Conservation (phyloP, 2,113 vertebrate species). For the Acrocephalus arundinaceus region DNA sequence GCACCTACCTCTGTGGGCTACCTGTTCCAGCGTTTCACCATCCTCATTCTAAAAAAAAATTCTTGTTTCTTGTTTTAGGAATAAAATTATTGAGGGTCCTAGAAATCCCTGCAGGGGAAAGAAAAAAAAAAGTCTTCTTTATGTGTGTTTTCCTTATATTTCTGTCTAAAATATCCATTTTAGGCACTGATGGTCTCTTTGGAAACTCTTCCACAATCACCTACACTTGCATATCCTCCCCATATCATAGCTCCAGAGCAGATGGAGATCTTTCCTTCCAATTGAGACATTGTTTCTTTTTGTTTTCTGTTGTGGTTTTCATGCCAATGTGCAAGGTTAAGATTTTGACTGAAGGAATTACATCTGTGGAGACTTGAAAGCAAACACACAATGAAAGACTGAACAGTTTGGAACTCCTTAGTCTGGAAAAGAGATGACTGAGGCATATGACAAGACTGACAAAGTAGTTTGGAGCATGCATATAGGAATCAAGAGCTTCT, state of each 20-base stretch:
- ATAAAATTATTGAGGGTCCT: neutral
- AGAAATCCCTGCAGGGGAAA: neutral
- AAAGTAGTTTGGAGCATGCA: neutral
- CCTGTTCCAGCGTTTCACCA: neutral
- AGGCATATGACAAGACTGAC: neutral
- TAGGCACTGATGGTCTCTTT: neutral
- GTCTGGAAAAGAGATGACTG: neutral
- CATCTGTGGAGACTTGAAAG: neutral
- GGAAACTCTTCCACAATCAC: neutral
- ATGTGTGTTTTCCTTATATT: neutral
- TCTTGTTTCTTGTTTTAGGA: neutral
- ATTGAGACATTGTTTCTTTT: fast-evolving
- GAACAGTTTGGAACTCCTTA: neutral
- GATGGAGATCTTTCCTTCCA: neutral
- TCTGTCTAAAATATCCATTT: neutral
- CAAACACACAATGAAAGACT: neutral
- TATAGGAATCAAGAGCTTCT: neutral
- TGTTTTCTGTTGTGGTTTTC: neutral
- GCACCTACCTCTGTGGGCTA: neutral
- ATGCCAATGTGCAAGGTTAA: neutral
- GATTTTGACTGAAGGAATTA: neutral
- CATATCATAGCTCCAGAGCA: neutral
- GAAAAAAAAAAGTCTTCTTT: neutral
- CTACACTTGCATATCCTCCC: neutral
- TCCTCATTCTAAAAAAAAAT: neutral